Base-by-base conservation (phyloP, 92 coral and sea anemone genomes). In the Pocillopora meandrina region DNA sequence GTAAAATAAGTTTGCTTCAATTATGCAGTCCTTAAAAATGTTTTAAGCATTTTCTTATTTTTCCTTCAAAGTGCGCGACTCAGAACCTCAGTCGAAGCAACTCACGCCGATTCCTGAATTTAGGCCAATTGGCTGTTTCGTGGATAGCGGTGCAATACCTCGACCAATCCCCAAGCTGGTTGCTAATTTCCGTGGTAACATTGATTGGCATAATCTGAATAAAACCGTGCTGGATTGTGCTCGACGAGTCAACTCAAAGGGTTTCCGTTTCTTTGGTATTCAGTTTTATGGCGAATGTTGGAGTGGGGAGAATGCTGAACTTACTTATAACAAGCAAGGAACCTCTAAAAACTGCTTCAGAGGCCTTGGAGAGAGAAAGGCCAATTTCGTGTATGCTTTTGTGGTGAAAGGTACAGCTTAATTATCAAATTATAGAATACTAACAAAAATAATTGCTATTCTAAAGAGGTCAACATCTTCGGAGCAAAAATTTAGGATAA, bases 281-380 rank as follows among this genome's bases (percentile, higher is more conserved):
- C 97, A 93, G 85, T 93, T 73, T 65, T 93, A 89, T 72, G 94
- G 97, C 0, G 97, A 93, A 81, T 93, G 97, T 65, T 93, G 94
- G 97, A 87, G 92, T 42, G 97, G 94, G 2, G 18, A 65, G 18
- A 74, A 80, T 65, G 77, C 92, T 0, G 49, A 82, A 20, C 56
- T 62, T 17, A 87, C 89, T 19, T 93, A 91, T 72, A 74, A 87
- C 80, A 91, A 87, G 61, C 79, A 93, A 71, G 94, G 94, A 20
- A 16, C 81, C 12, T 87, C 97, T 2, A 26, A 56, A 34, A 89
- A 71, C 9, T 91, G 91, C 57, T 70, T 89, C 42, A 69, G 59
- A 4, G 97, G 97, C 65, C 92, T 93, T 57, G 97, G 94, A 16
- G 36, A 49, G 34, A 71, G 57, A 55, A 71, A 70, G 57, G 81